phyloP scores from a whole-genome alignment of 2,113 vertebrate species.

The Alces alces region DNA sequence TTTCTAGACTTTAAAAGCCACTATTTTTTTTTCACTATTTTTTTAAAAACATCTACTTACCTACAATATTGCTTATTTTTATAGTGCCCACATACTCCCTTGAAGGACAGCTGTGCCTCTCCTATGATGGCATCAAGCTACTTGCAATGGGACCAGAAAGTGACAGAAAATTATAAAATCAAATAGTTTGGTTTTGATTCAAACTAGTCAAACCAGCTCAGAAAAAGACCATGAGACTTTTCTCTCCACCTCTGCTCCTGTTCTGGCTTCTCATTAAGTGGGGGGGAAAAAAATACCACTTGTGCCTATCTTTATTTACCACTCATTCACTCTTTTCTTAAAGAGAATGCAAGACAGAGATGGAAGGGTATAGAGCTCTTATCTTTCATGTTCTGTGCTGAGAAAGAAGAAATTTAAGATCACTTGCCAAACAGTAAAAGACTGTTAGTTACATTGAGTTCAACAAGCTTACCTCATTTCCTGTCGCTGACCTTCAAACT shows the following conservation, averaged over 20 bases:
- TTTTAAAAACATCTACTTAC: not conserved
- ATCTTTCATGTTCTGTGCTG: not conserved
- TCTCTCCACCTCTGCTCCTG: not conserved
- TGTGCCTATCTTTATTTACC: not conserved
- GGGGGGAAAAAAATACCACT: too few species aligned
- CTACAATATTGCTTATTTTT: constrained; percentile 9
- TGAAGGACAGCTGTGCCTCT: not conserved
- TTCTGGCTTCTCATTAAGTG: not conserved
- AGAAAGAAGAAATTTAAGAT: not conserved
- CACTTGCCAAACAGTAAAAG: not conserved
- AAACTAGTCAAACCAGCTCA: constrained; percentile 41
- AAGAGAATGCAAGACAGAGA: not conserved
- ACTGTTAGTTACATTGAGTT: not conserved
- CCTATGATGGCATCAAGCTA: not conserved
- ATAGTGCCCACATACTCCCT: not conserved
- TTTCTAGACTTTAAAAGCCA: not conserved
- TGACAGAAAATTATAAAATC: constrained; percentile 26
- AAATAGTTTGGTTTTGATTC: constrained; percentile 4
- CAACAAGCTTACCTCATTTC: constrained; percentile 47
- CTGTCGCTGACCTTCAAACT: not conserved
- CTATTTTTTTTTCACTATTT: not conserved
- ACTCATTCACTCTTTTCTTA: not conserved
- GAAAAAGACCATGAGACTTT: not conserved
- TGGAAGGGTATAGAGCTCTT: not conserved
- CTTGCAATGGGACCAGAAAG: not conserved